These are phyloP conservation scores for Zaprionus ghesquierei DNA, from an alignment of 1,140 invertebrate genomes.

Conservation along the genomic window DNA sequence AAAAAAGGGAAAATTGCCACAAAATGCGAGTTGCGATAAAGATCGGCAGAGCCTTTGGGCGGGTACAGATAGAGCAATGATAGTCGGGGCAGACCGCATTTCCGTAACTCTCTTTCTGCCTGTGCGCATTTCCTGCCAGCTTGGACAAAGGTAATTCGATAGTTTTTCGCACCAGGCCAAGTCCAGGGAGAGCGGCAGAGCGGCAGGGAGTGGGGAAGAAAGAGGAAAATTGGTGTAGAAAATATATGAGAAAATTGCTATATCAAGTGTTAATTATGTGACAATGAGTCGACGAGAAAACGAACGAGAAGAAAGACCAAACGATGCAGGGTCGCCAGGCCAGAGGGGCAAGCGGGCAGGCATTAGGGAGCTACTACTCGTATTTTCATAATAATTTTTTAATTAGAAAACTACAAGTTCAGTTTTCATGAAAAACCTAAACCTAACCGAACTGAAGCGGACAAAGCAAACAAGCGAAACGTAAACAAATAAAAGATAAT, in stretches of 20 bases:
- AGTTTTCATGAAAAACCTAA: constrained; percentile 49
- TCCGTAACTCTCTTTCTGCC: constrained; percentile 41
- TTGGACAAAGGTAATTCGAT: constrained; percentile 58
- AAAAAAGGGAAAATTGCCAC: neutral
- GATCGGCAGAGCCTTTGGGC: constrained; percentile 3
- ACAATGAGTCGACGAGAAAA: constrained; percentile 62
- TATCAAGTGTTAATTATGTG: constrained; percentile 81
- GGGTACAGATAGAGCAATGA: constrained; percentile 35
- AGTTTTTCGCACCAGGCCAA: constrained; percentile 67
- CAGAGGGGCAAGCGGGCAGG: neutral
- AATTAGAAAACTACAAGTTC: constrained; percentile 78
- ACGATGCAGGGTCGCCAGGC: neutral
- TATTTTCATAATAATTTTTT: constrained; percentile 70
- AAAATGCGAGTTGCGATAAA: constrained; percentile 18
- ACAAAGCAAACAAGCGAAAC: constrained; percentile 58
- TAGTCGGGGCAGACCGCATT: constrained; percentile 44
- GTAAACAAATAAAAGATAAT: constrained; percentile 65
- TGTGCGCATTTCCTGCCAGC: constrained; percentile 68
- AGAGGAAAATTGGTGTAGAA: constrained; percentile 30
- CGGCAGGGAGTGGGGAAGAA: too few species aligned
- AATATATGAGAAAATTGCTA: constrained; percentile 47
- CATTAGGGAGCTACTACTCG: neutral
- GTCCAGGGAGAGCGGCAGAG: too few species aligned
- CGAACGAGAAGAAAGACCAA: neutral
- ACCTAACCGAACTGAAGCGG: too few species aligned